Base-by-base conservation (phyloP, 2,797 vertebrate genomes). In the Anisognathus igniventris region DNA sequence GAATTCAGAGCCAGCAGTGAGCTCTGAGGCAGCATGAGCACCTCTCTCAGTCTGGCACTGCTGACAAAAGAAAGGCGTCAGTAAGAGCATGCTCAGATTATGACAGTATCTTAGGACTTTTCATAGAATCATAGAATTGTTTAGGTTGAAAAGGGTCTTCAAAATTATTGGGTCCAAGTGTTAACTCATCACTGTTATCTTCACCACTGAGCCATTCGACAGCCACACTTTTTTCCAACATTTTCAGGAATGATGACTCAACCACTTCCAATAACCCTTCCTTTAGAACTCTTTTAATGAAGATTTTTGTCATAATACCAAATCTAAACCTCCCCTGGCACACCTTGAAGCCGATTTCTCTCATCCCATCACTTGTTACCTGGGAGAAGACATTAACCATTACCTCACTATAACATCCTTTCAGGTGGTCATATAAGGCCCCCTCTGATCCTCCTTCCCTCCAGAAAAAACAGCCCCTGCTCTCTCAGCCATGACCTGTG, bases 211-310 rank as follows among this genome's bases (percentile, higher is more conserved):
- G 31, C 57, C 35, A 56, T 50, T 50, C 6, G 30, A 25, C 23
- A 50, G 10, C 24, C 0, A 0, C 13, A 7, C 4, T 3, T 37
- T 28, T 40, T 68, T 35, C 3, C 3, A 62, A 22, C 20, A 14
- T 7, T 68, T 62, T 37, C 42, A 56, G 35, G 35, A 54, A 42
- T 37, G 42, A 23, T 37, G 35, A 37, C 20, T 56, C 48, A 68
- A 37, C 5, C 23, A 44, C 20, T 68, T 68, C 27, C 31, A 68
- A n/a, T 44, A 50, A 68, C 17, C 28, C n/a, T 44, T 68, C n/a
- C 31, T 18, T 75, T 67, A 37, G 12, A 68, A 20, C 6, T 74
- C 15, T 42, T 54, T 37, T 8, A 28, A 42, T 30, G 8, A 56
- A 30, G 19, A 17, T 31, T 75, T 86, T 54, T 67, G 40, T 30